Evolutionary conservation across 2,113 vertebrate genomes (phyloP), one percentile per base, ranked within the genome.

Genomic region (Loxodonta africana): DNA sequence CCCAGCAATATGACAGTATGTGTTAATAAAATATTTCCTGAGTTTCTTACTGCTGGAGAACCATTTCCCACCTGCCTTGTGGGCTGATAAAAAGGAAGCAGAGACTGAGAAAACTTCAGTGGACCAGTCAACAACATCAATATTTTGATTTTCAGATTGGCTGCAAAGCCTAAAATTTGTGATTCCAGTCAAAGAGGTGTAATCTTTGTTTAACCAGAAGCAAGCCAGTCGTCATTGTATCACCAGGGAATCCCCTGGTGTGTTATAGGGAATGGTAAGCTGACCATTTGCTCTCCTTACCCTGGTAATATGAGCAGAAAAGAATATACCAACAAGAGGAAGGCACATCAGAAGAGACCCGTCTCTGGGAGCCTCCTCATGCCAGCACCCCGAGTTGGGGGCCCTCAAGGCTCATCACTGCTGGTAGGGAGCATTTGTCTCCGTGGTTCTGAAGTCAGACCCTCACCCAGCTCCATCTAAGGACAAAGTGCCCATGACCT

Each of bases 1-100:
- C 86, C 95, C 65, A 37, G 60, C 12, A 85, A 33, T 26, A 69
- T 10, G 83, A 65, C 0, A 1, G 77, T 80, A 41, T 97, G 44
- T 97, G 83, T 95, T 98, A 98, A 98, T 98, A 98, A 98, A 98
- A 91, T 91, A 88, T 97, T 98, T 98, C 94, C 1, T 97, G 84
- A 84, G 74, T 76, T 93, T 71, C 53, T 97, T 93, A 8, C 30
- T 93, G 3, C 74, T 0, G 0, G 6, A 63, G 2, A 91, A 0
- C 0, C 76, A 2, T 51, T 81, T 87, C 53, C 44, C 26, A n/a
- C 28, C 67, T 63, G 25, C 20, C 44, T 51, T 33, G 41, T 23
- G 46, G 11, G 18, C 78, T 28, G 51, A 41, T 69, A 18, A 20
- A 82, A 69, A 90, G 65, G 76, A 92, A 82, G 48, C 48, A 44